Conservation (phyloP, 2,113 vertebrate species). For the Lophotis ruficrista region DNA sequence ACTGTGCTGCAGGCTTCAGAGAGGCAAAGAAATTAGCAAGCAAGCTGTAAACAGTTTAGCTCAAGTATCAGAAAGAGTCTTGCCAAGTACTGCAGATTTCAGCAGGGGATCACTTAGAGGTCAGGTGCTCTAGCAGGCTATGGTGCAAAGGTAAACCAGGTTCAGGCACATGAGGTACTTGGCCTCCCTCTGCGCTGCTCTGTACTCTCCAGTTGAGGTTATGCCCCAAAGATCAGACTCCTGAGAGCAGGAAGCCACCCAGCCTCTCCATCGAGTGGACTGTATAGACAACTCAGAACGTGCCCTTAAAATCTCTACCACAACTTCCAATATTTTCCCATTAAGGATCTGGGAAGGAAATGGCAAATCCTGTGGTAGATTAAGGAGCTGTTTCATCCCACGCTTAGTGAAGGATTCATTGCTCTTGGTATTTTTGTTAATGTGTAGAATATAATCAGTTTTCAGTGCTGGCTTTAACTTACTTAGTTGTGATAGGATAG, state of each 20-base stretch:
- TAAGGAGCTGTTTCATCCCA: not conserved
- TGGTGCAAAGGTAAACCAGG: not conserved
- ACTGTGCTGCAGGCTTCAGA: not conserved
- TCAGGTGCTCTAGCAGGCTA: not conserved
- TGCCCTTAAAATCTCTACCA: not conserved
- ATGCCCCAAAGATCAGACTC: not conserved
- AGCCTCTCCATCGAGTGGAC: not conserved
- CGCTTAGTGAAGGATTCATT: not conserved
- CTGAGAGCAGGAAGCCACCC: not conserved
- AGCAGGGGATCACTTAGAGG: not conserved
- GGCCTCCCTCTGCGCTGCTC: not conserved
- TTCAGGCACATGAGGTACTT: not conserved
- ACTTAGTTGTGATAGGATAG: not conserved
- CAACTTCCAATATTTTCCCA: not conserved
- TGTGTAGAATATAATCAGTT: not conserved
- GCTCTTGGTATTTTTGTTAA: not conserved
- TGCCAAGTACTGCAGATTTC: not conserved
- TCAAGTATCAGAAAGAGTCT: not conserved
- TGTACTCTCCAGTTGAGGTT: not conserved
- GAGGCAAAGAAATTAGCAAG: not conserved
- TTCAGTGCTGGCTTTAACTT: not conserved
- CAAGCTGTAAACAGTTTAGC: not conserved
- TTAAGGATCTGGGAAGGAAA: not conserved
- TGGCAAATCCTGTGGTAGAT: not conserved
- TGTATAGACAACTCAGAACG: not conserved